Base-by-base conservation (phyloP, 2,888 invertebrate genomes). In the Ceraclea dissimilis region DNA sequence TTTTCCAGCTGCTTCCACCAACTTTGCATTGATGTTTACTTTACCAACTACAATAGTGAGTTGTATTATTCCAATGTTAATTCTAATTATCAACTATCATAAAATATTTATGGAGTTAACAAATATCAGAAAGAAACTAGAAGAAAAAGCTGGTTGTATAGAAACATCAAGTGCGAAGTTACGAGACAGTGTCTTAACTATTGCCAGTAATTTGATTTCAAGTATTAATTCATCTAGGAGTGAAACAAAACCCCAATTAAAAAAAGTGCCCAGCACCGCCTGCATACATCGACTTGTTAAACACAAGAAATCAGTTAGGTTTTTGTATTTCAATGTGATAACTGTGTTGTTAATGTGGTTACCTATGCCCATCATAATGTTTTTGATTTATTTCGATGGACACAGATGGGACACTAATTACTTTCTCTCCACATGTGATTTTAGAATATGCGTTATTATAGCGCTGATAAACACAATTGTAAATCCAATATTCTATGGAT, bases 261-360 rank as follows among this genome's bases (percentile, higher is more conserved):
- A 46, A 2, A 51, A 49, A 47, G 16, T 48, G 13, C 49, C 51
- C 0, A 52, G 59, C 6, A 53, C 4, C 18, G 57, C 55, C 10
- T 52, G 57, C 20, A 17, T 58, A 31, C 46, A 56, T 19, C 56
- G 80, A 39, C 66, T 80, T 47, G 71, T 74, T 63, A 79, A 79
- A 61, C 80, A 80, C 65, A 68, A 79, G 18, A 70, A 76, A 49
- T 79, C 79, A 18, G 77, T 80, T 0, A 68, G 79, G 39, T 71
- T 79, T 20, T 67, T 80, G 22, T 69, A 78, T 52, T 66, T 79
- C 44, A 80, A 80, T 65, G 79, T 81, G 11, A 65, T 78, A 2
- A 74, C 78, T 2, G 79, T 80, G 1, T 68, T 80, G n/a, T 65
- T 78, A 11, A 80, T 80, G 80, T 80, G 80, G 80, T 64, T 79